Conservation (phyloP, 1,140 invertebrate species). For the Orius laevigatus region DNA sequence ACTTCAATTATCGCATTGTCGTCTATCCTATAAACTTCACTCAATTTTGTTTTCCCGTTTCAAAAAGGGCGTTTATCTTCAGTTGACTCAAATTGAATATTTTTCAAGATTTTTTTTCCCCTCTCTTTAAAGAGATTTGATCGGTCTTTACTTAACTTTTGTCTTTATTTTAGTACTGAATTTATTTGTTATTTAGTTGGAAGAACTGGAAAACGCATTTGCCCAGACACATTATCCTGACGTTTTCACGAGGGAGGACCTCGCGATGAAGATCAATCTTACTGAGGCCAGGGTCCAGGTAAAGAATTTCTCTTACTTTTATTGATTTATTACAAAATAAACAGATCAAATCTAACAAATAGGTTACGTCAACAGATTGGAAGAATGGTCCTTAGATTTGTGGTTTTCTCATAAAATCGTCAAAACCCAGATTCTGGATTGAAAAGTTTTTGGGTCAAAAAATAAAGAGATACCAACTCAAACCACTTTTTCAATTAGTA, state of each 20-base stretch:
- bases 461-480: too few relatives aligned
- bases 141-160: neutral
- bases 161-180: conserved; percentile 7
- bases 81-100: too few relatives aligned
- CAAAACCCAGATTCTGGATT: too few relatives aligned
- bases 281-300: conserved; percentile 96
- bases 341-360: too few relatives aligned
- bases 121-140: neutral
- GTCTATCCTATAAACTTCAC: neutral
- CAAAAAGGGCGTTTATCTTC: too few relatives aligned
- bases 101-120: too few relatives aligned
- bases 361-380: too few relatives aligned
- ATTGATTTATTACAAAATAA: neutral
- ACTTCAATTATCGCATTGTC: too few relatives aligned
- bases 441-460: too few relatives aligned
- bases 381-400: too few relatives aligned
- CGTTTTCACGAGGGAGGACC: conserved; percentile 90
- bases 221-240: conserved; percentile 96
- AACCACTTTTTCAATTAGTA: too few relatives aligned
- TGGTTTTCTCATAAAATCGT: too few relatives aligned
- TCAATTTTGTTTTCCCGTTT: neutral
- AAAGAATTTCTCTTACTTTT: conserved; percentile 19
- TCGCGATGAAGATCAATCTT: conserved; percentile 96
- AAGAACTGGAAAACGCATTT: conserved; percentile 93
- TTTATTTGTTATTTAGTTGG: conserved; percentile 43